Evolutionary conservation across 2,797 vertebrate genomes (phyloP), one percentile per base, ranked within the genome.

Genomic region (Sternarchorhynchus goeldii): DNA sequence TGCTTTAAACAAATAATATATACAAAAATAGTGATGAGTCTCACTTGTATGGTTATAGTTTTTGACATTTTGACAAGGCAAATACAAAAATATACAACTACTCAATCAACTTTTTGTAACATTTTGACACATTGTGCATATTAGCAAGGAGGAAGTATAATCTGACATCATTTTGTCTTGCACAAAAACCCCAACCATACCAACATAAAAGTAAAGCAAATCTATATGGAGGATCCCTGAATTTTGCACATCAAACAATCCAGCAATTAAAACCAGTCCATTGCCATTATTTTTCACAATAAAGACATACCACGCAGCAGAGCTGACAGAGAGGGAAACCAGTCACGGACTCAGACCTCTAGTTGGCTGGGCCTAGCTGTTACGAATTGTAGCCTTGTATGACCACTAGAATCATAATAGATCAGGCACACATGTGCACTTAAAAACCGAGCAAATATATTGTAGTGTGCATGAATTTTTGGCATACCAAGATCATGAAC

Each of bases 1-100:
- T 83, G 70, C 73, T 75, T 79, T 81, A 14, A 65, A 83, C 81
- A 81, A 76, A 73, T 72, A 67, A 45, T 77, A 79, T 80, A 80
- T 76, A 71, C 73, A 80, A 50, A 75, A 70, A 50, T 20, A 64
- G 57, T 70, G 6, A 75, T 31, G 10, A 6, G 14, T 59, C 32
- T 66, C 70, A 66, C 4, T 18, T 53, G 25, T 56, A 16, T 31
- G 53, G 8, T 36, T 71, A 71, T 34, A 16, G 25, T 14, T 10
- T 60, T 45, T 25, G 25, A 25, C n/a, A 53, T 58, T 8, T 34
- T n/a, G 65, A 79, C 18, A 68, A 58, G 39, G 75, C 59, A 71
- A 29, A 75, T 45, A 73, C 25, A 60, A 63, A 77, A 56, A 80
- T 71, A 79, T 70, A 82, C 25, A 70, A 65, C 21, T 29, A 66